These are phyloP conservation scores for Bombus sibiricus DNA, from an alignment of 1,140 invertebrate species.

Conservation along the genomic window DNA sequence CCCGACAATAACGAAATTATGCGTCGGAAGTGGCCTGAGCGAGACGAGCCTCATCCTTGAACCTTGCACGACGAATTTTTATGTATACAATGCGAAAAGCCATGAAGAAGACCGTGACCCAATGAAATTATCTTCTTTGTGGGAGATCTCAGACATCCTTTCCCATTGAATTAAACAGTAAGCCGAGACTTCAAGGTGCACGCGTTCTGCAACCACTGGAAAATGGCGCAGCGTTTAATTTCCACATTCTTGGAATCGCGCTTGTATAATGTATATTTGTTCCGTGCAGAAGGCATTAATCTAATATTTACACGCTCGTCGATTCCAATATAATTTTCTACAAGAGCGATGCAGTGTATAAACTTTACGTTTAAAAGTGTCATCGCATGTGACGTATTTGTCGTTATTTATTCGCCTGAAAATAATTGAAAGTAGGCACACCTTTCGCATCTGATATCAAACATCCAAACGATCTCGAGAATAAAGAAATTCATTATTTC, in stretches of 20 bases:
- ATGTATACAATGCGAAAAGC: not conserved
- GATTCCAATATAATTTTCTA: not conserved
- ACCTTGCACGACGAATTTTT: not conserved
- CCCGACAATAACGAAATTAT: constrained; percentile 47
- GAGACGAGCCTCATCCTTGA: constrained; percentile 9
- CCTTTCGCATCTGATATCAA: not conserved
- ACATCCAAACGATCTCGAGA: not conserved
- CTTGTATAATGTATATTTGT: not conserved
- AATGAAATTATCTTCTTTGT: not conserved
- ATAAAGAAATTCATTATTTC: not conserved
- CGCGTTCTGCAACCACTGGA: constrained; percentile 15
- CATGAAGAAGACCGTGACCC: not conserved
- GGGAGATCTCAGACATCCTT: constrained; percentile 15
- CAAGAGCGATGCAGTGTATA: no score
- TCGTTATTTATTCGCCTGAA: not conserved
- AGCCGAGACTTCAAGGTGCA: not conserved
- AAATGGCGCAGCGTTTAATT: constrained; percentile 25
- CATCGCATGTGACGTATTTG: no score
- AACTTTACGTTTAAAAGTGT: no score
- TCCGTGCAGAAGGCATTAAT: no score
- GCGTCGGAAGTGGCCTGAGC: constrained; percentile 29
- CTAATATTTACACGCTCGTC: not conserved
- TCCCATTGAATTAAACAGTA: constrained; percentile 8
- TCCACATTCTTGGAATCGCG: not conserved
- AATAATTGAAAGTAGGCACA: not conserved